phyloP scores from a whole-genome alignment of 2,797 vertebrate species.

The Zonotrichia albicollis region DNA sequence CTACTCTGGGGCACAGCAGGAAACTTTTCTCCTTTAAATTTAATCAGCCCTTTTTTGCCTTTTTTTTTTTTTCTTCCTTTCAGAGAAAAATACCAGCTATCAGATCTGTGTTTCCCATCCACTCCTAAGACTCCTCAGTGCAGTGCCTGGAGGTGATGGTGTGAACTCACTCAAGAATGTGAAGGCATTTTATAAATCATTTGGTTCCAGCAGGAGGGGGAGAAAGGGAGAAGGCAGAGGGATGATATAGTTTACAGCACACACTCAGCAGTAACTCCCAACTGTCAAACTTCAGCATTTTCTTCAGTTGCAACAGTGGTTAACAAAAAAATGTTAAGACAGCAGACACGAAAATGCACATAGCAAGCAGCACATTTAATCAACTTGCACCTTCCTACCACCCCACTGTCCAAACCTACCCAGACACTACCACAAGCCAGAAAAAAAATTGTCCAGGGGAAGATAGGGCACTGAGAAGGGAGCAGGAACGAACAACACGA shows the following conservation, averaged over 20 bases:
- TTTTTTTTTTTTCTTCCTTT: not conserved
- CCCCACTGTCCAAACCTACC: not conserved
- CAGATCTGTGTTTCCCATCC: slow-evolving; percentile 45
- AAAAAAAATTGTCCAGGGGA: not conserved
- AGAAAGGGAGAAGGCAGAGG: slow-evolving; percentile 34
- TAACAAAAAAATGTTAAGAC: slow-evolving; percentile 22
- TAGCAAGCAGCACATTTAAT: slow-evolving; percentile 22
- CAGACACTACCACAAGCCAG: not conserved
- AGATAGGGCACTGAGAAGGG: not conserved
- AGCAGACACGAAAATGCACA: not conserved
- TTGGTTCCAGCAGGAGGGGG: slow-evolving; percentile 52
- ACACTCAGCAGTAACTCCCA: slow-evolving; percentile 61
- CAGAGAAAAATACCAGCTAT: slow-evolving; percentile 39
- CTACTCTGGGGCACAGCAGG: slow-evolving; percentile 40
- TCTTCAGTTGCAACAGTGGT: slow-evolving; percentile 48
- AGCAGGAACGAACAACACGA: not conserved
- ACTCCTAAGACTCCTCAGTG: slow-evolving; percentile 47
- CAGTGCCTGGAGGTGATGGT: slow-evolving; percentile 65
- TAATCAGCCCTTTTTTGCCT: not conserved
- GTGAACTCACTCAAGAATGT: slow-evolving; percentile 69
- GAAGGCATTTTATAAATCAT: slow-evolving; percentile 69
- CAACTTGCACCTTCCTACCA: slow-evolving; percentile 8
- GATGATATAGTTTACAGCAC: slow-evolving; percentile 56
- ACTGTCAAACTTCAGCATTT: slow-evolving; percentile 64
- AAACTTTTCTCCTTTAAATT: slow-evolving; percentile 61